phyloP scores from a whole-genome alignment of 2,888 invertebrate species.

The Acanthoscelides obtectus region DNA sequence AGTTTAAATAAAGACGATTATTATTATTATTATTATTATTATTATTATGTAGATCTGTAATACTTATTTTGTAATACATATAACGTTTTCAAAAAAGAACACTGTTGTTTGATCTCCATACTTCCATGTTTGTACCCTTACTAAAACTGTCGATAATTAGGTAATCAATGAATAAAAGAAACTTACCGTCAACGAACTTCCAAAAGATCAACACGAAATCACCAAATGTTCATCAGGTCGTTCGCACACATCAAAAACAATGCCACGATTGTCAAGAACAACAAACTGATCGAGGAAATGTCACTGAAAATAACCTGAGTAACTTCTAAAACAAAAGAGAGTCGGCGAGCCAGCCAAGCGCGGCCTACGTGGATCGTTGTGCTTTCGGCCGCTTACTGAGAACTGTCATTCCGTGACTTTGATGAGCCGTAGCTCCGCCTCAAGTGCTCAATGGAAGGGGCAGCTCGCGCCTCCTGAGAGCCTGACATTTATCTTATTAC shows the following conservation, averaged over 20 bases:
- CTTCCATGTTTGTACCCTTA: too few species aligned
- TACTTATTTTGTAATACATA: too few species aligned
- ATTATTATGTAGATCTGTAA: too few species aligned
- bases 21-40: too few species aligned
- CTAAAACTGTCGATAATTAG: too few species aligned
- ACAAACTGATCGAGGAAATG: neutral
- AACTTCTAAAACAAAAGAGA: conserved; percentile 15
- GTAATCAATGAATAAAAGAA: neutral
- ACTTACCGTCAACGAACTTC: neutral
- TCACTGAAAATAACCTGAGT: conserved; percentile 5
- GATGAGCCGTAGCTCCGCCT: conserved; percentile 33
- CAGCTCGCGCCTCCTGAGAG: conserved; percentile 35
- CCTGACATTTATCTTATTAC: conserved; percentile 42
- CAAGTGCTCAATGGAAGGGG: conserved; percentile 25
- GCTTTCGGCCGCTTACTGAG: conserved; percentile 30
- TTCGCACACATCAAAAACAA: conserved; percentile 3
- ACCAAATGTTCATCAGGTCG: neutral
- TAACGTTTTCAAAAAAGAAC: too few species aligned
- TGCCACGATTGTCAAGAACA: neutral
- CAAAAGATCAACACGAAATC: neutral
- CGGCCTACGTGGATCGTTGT: conserved; percentile 9
- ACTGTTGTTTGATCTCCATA: too few species aligned
- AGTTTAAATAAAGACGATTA: too few species aligned
- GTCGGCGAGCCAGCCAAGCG: conserved; percentile 10
- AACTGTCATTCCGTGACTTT: conserved; percentile 28